These are phyloP conservation scores for Ochotona princeps DNA, from an alignment of 2,113 vertebrate genomes.

Conservation along the genomic window DNA sequence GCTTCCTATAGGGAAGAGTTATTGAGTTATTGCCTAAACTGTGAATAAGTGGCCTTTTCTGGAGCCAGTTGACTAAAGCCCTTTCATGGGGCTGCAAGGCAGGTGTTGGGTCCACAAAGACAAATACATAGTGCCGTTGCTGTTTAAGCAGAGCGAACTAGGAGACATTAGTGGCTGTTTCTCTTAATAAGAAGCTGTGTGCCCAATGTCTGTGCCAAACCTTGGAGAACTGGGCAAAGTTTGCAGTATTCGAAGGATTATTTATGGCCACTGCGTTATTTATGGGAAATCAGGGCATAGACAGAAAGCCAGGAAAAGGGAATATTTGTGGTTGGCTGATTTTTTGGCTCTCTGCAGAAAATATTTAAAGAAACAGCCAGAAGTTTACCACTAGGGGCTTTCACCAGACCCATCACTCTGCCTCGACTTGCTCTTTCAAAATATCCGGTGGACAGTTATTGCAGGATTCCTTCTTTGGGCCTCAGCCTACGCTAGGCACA, in stretches of 20 bases:
- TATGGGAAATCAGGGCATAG: constrained; percentile 25
- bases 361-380: constrained; percentile 33
- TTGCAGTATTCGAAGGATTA: neutral
- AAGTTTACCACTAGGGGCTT: constrained; percentile 13
- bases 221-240: constrained; percentile 21
- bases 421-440: constrained; percentile 12
- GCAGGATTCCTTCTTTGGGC: neutral
- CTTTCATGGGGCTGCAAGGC: constrained; percentile 1
- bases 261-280: constrained; percentile 14
- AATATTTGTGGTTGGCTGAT: constrained; percentile 45
- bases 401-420: constrained; percentile 15
- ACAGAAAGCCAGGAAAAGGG: constrained; percentile 58
- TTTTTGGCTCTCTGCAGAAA: constrained; percentile 55
- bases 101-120: constrained; percentile 39
- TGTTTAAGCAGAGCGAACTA: constrained; percentile 38
- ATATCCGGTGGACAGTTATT: neutral
- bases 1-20: constrained; percentile 45
- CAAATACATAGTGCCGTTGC: constrained; percentile 38
- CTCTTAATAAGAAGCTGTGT: constrained; percentile 27
- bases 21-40: constrained; percentile 23
- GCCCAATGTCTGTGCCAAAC: neutral
- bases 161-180: constrained; percentile 20
- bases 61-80: constrained; percentile 20
- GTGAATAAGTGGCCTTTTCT: constrained; percentile 46
- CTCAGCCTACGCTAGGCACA: neutral